Conservation (phyloP, 2,888 invertebrate species). For the Ennomos erosarius region DNA sequence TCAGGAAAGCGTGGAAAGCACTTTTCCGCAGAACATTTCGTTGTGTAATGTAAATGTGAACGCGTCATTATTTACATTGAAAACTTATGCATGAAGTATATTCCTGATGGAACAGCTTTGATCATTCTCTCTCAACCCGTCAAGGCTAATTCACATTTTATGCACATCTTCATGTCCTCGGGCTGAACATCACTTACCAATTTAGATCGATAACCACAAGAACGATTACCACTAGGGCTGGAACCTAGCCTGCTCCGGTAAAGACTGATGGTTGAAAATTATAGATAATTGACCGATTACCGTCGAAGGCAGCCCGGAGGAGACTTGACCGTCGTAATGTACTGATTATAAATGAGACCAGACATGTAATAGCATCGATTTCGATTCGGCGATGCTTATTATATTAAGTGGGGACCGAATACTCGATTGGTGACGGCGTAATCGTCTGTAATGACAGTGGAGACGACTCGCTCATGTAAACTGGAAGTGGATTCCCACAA, state of each 20-base stretch:
- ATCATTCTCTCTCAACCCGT: constrained; percentile 5
- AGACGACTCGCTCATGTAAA: constrained; percentile 45
- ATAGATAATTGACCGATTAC: constrained; percentile 83
- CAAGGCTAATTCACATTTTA: constrained; percentile 28
- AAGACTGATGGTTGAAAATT: constrained; percentile 84
- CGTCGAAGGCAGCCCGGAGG: constrained; percentile 56
- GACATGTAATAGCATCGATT: constrained; percentile 82
- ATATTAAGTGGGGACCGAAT: constrained; percentile 82
- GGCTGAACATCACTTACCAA: constrained; percentile 68
- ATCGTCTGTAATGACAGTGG: constrained; percentile 77
- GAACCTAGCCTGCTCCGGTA: constrained; percentile 66
- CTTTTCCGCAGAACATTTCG: too few species aligned
- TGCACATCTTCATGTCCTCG: constrained; percentile 37
- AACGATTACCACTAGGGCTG: constrained; percentile 64
- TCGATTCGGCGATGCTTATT: constrained; percentile 82
- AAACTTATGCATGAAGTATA: neutral
- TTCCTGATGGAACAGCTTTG: constrained; percentile 9
- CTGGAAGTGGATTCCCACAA: constrained; percentile 49
- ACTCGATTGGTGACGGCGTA: constrained; percentile 78
- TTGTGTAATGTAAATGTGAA: too few species aligned
- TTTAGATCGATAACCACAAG: constrained; percentile 74
- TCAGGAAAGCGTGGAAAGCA: too few species aligned
- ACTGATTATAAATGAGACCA: constrained; percentile 80
- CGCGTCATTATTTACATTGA: neutral
- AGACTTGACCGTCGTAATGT: constrained; percentile 60